Evolutionary conservation across 2,113 vertebrate genomes (phyloP).

Genomic region (Eulemur rufifrons): DNA sequence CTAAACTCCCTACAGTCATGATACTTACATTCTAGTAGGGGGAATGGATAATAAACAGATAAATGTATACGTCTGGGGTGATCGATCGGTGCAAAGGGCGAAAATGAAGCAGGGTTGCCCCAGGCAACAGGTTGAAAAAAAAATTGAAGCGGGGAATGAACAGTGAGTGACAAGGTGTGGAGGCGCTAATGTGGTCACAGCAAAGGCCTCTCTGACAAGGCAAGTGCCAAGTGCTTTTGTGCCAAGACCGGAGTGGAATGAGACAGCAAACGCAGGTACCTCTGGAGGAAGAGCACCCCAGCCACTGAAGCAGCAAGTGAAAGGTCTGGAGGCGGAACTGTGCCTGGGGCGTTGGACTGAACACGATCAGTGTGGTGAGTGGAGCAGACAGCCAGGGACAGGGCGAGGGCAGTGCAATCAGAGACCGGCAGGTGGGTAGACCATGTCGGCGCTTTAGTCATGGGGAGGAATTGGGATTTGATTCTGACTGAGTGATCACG

Average conservation of each 20-base stretch:
- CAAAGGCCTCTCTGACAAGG: background rate
- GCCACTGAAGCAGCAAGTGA: fast-evolving
- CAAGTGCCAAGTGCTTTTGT: background rate
- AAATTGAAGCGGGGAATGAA: background rate
- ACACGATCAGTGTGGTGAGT: background rate
- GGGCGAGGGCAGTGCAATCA: background rate
- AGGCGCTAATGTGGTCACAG: background rate
- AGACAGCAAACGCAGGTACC: background rate
- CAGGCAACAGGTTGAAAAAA: too few species aligned
- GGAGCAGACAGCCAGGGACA: background rate
- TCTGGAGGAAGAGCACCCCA: background rate
- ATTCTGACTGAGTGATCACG: background rate
- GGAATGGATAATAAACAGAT: background rate
- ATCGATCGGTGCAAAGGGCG: too few species aligned
- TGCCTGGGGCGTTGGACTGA: background rate
- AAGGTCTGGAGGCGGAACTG: background rate
- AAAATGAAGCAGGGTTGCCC: too few species aligned
- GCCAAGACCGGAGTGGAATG: background rate
- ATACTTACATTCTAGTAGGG: background rate
- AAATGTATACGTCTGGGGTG: background rate
- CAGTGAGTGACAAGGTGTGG: background rate
- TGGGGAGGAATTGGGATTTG: background rate
- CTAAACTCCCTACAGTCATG: background rate
- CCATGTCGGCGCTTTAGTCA: background rate
- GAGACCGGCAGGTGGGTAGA: background rate